These are phyloP conservation scores for Tragelaphus buxtoni DNA, from an alignment of 2,113 vertebrate genomes.

Conservation along the genomic window DNA sequence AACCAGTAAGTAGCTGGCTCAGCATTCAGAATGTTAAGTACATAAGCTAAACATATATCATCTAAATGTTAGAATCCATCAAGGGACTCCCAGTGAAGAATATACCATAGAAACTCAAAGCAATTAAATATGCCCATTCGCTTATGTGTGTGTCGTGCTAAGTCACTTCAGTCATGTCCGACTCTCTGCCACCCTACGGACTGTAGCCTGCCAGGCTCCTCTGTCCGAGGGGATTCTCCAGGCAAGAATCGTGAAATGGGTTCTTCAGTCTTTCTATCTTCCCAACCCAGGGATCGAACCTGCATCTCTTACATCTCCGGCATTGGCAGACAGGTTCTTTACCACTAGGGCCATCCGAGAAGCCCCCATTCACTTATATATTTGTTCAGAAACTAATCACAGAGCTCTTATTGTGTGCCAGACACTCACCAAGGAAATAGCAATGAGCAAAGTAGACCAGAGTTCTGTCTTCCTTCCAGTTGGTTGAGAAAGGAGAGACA, in stretches of 20 bases:
- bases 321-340: neutral
- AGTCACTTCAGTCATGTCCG: fast-evolving
- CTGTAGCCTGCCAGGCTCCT: neutral
- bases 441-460: neutral
- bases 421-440: neutral
- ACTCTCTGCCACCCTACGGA: neutral
- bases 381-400: neutral
- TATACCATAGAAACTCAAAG: neutral
- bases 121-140: neutral
- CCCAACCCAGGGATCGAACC: neutral
- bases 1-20: neutral
- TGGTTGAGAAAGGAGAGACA: neutral
- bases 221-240: neutral
- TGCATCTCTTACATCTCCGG: neutral
- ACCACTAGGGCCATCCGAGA: neutral
- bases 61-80: neutral
- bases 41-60: neutral
- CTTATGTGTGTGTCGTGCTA: neutral
- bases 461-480: neutral
- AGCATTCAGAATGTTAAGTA: neutral
- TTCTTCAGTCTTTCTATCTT: neutral
- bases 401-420: neutral
- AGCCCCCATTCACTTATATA: neutral
- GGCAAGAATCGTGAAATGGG: neutral
- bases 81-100: neutral